A percentile compares a stretch with the other conserved stretches of the same genome.
Conservation (phyloP, 2,797 vertebrate species). For the Labeo calbasu region DNA sequence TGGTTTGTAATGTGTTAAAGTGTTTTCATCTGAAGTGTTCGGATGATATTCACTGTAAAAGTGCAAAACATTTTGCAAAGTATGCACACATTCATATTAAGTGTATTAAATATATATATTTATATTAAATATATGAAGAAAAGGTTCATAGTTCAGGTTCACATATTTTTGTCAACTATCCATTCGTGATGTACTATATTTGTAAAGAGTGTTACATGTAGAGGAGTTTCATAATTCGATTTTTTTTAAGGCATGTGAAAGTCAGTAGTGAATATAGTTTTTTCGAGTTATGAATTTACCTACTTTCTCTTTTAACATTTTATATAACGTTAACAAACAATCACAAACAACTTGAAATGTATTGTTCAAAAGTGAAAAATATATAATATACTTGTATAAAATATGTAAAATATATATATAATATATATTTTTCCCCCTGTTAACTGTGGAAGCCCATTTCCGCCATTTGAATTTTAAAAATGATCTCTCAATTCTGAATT, state of each 20-base stretch:
- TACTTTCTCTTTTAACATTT: not conserved
- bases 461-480: too few relatives aligned
- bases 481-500: too few relatives aligned
- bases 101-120: too few relatives aligned
- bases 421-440: too few relatives aligned
- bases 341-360: not conserved
- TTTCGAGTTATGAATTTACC: not conserved
- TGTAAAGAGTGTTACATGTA: not conserved
- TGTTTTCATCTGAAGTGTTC: not conserved
- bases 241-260: not conserved
- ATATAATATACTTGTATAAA: not conserved
- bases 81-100: not conserved
- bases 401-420: too few relatives aligned
- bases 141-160: too few relatives aligned
- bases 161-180: not conserved
- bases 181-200: not conserved
- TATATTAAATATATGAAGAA: not conserved
- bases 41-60: not conserved
- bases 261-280: not conserved
- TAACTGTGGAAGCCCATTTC: not conserved
- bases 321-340: not conserved
- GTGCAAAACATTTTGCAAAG: not conserved
- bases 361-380: not conserved
- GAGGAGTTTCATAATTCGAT: not conserved
- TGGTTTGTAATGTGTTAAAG: not conserved